A percentile compares a stretch with the other conserved stretches of the same genome.
Conservation (phyloP, 30 jellyfish, hydroid and myxozoan species). For the Aurelia sp. region DNA sequence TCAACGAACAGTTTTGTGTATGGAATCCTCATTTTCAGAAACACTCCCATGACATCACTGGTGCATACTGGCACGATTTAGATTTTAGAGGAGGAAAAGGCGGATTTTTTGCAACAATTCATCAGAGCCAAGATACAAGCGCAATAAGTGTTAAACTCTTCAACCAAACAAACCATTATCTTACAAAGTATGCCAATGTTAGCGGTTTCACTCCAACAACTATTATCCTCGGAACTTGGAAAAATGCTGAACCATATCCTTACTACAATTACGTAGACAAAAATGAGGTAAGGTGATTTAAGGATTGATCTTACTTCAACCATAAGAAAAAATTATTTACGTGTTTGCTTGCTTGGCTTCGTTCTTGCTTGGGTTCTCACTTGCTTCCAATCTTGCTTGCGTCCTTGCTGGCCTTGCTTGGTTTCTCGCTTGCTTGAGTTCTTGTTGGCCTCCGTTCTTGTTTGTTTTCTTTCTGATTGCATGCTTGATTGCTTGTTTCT, state of each 20-base stretch:
- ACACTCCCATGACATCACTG: slow-evolving; percentile 3
- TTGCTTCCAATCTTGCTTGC: too few relatives aligned
- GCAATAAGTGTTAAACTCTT: slow-evolving; percentile 30
- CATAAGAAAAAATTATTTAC: too few relatives aligned
- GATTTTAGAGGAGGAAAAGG: slow-evolving; percentile 48
- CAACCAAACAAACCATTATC: slow-evolving; percentile 32
- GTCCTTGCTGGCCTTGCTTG: too few relatives aligned
- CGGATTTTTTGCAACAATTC: slow-evolving; percentile 32
- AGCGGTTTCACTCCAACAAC: slow-evolving; percentile 29
- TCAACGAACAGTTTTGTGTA: slow-evolving; percentile 11
- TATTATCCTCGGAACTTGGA: slow-evolving; percentile 54
- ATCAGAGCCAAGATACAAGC: slow-evolving; percentile 10
- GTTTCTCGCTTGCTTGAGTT: too few relatives aligned
- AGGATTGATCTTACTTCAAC: too few relatives aligned
- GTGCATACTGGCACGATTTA: slow-evolving; percentile 50
- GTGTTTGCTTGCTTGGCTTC: too few relatives aligned
- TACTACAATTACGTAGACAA: slow-evolving; percentile 4
- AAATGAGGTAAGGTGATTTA: slow-evolving; percentile 10
- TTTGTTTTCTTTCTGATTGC: too few relatives aligned
- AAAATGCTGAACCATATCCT: slow-evolving; percentile 52
- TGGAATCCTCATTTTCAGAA: slow-evolving; percentile 17
- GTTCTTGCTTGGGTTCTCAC: too few relatives aligned
- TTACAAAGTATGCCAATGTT: slow-evolving; percentile 30
- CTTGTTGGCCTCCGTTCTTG: too few relatives aligned
- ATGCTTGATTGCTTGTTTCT: too few relatives aligned